Evolutionary conservation across 2,888 invertebrate species (phyloP).

Genomic region (Chesias legatella): DNA sequence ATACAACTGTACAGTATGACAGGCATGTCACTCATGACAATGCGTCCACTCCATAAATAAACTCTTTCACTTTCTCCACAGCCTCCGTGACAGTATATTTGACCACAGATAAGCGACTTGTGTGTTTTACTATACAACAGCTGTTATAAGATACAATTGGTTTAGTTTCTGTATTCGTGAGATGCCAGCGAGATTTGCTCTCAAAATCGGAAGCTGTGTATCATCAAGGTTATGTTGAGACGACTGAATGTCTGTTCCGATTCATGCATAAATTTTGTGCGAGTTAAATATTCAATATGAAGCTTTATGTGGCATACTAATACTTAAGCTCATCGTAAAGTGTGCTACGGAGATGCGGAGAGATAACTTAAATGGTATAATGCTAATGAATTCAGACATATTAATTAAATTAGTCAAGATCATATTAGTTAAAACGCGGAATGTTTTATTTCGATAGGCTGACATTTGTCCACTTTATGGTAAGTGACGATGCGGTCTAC

Average conservation of each 20-base stretch:
- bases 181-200: conserved; percentile 37
- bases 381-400: too few species aligned
- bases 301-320: too few species aligned
- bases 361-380: too few species aligned
- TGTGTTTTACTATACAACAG: neutral
- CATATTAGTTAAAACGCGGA: too few species aligned
- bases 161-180: conserved; percentile 50
- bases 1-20: conserved; percentile 24
- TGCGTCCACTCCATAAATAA: conserved; percentile 27
- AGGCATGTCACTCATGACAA: conserved; percentile 25
- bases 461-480: too few species aligned
- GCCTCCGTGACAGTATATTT: conserved; percentile 9
- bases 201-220: conserved; percentile 34
- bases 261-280: conserved; percentile 46
- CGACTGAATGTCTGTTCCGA: conserved; percentile 34
- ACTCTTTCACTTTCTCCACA: conserved; percentile 27
- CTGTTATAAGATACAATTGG: too few species aligned
- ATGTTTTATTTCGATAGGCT: too few species aligned
- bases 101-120: neutral
- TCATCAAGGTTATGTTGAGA: conserved; percentile 38
- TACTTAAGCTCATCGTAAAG: too few species aligned
- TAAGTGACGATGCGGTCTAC: too few species aligned
- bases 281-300: conserved; percentile 20
- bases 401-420: too few species aligned
- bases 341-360: too few species aligned